Percentiles rank a stretch among this genome's conserved stretches.
Evolutionary conservation across 2,797 vertebrate species (phyloP).

Genomic region (Limnodromus scolopaceus): DNA sequence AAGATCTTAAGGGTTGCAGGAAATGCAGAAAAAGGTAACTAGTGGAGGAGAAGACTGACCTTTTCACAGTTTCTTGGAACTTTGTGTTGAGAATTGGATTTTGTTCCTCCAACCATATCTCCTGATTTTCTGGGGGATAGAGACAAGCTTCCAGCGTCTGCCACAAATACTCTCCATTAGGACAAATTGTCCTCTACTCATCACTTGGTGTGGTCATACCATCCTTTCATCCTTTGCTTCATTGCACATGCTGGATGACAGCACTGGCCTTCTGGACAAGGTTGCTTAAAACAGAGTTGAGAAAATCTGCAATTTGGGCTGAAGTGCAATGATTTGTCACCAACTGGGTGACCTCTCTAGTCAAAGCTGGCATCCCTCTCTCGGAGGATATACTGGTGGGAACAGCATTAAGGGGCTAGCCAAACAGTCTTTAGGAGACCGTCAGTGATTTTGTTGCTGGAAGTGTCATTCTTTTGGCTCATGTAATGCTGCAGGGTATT

Average conservation of each 20-base stretch:
- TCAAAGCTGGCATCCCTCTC: not conserved
- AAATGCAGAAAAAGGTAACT: not conserved
- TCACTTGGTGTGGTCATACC: not conserved
- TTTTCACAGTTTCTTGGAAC: not conserved
- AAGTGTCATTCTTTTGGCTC: not conserved
- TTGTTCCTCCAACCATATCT: not conserved
- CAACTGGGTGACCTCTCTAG: not conserved
- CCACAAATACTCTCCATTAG: not conserved
- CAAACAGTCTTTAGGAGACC: not conserved
- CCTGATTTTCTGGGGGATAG: not conserved
- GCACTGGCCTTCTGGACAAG: not conserved
- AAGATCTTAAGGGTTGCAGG: not conserved
- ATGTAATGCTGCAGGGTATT: not conserved
- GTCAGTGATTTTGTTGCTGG: not conserved
- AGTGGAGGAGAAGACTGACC: not conserved
- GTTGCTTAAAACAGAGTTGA: not conserved
- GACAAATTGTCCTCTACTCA: not conserved
- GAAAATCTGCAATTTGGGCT: not conserved
- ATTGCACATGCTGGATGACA: not conserved
- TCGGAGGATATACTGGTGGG: not conserved
- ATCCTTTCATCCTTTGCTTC: not conserved
- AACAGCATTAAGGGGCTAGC: not conserved
- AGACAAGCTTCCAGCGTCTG: not conserved
- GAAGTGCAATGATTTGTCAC: rapidly evolving
- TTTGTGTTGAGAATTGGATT: not conserved